phyloP scores from a whole-genome alignment of 2,113 vertebrate genomes.

The Anhinga rufa region DNA sequence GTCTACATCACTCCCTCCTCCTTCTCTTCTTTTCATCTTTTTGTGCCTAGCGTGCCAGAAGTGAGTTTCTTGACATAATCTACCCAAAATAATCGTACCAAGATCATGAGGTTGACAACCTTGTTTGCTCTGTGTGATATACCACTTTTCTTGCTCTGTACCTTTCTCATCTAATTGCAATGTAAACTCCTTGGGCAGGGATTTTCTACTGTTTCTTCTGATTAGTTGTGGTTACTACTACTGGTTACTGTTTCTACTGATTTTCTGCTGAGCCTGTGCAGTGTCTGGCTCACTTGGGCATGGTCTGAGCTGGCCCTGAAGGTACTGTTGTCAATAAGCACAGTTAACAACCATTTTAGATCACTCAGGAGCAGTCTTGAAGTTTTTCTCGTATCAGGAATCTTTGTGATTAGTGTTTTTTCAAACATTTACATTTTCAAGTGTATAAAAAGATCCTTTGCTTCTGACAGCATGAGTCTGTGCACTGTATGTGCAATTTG shows the following conservation, averaged over 20 bases:
- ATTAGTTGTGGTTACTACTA: neutral
- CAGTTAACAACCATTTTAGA: neutral
- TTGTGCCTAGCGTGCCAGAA: neutral
- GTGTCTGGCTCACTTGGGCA: neutral
- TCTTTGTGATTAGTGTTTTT: neutral
- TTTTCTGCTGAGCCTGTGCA: neutral
- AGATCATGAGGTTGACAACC: neutral
- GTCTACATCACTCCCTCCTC: neutral
- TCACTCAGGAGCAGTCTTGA: neutral
- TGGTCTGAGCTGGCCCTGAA: neutral
- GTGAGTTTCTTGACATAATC: neutral
- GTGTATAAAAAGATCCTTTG: constrained; percentile 4
- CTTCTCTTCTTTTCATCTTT: neutral
- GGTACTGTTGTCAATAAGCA: neutral
- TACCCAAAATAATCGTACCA: neutral
- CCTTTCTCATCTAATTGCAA: neutral
- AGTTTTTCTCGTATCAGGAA: neutral
- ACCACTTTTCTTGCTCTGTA: neutral
- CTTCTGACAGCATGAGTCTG: constrained; percentile 51
- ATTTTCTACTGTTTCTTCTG: neutral
- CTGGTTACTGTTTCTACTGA: neutral
- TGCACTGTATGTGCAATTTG: constrained; percentile 48
- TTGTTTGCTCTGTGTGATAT: neutral
- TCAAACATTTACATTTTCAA: constrained; percentile 14
- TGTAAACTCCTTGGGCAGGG: neutral